Evolutionary conservation across 2,797 vertebrate species (phyloP), one percentile per base, ranked within the genome.

Genomic region (Sebastes trivittatus): DNA sequence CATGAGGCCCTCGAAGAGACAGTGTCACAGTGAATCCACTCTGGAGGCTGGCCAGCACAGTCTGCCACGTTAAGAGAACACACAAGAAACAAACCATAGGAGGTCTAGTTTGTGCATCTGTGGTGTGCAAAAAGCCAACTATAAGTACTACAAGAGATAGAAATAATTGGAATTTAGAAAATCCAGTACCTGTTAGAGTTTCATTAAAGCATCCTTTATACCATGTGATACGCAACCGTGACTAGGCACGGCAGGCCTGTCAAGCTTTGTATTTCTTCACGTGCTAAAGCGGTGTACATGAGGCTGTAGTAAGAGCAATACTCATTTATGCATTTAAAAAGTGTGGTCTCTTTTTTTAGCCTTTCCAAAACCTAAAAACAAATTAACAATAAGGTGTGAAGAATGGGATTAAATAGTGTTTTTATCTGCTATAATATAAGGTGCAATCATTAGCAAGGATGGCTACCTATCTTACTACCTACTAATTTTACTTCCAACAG

Each of bases 21-120:
- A 91, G 76, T 82, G 93, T 94, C 95, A 94, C 82, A 93, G 88
- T 55, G 75, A 93, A 94, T 93, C 89, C 91, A 90, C 79, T 90
- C 84, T 82, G 83, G 86, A 89, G 81, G 73, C 66, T 72, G 83
- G 76, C 83, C 85, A 75, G 83, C 77, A 23, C 76, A 75, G 81
- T 80, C 88, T 86, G 80, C 75, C 63, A 70, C 22, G 68, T 77
- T 82, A 68, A 80, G 36, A 76, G 77, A 85, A 58, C 74, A 68
- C 72, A 78, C 54, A 69, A 80, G 77, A 78, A 90, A 83, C 60
- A 73, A 82, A 87, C 69, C 56, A 58, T 52, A 77, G 60, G 76
- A 81, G 60, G 34, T 75, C 14, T 54, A 30, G 23, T 65, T 72
- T 54, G 64, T 83, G 56, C 76, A 65, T 86, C 56, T 86, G 80